Base-by-base conservation (phyloP, 2,888 invertebrate genomes). In the Hermaeophaga mercurialis region DNA sequence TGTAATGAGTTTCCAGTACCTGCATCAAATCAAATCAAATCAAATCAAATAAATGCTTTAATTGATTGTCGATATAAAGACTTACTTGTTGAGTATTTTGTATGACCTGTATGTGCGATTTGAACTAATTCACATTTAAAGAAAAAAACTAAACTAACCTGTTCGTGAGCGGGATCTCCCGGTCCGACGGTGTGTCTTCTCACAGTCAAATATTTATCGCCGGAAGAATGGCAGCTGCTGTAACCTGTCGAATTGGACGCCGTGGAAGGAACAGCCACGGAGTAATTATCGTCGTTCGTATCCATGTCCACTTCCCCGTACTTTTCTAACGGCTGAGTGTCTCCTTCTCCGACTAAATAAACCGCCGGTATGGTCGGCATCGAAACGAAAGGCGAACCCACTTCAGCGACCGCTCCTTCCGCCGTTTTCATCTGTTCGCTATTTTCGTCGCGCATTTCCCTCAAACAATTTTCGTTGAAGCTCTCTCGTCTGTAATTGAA, bases 151-250 rank as follows among this genome's bases (percentile, higher is more conserved):
- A 28, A 18, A 43, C 22, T 52, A 50, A 67, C 69, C 81, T 90
- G 91, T 65, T 91, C 89, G 71, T 93, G 93, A 0, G 90, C 84
- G 24, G 91, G 88, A 80, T 95, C 94, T 2, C 94, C 94, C 0
- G 94, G 94, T 0, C 96, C 96, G 1, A 96, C 95, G 0, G 96
- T 96, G 75, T 96, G 96, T 14, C 96, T 81, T 31, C 96, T 81
- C 45, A 89, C 86, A 43, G 89, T 88, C 59, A 82, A 76, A 69
- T 83, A 82, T 61, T 73, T 74, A 65, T 79, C 78, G 22, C 75
- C 73, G n/a, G 73, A 70, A 50, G 70, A 52, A 56, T 67, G 53
- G 52, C 70, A 66, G 68, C 76, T 64, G 65, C 74, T 38, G 65
- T 74, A 62, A 53, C 70, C 61, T 55, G 70, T 63, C 54, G 71